A percentile compares a stretch with the other conserved stretches of the same genome.
Evolutionary conservation across 2,113 vertebrate species (phyloP).

Genomic region (Larimichthys crocea): DNA sequence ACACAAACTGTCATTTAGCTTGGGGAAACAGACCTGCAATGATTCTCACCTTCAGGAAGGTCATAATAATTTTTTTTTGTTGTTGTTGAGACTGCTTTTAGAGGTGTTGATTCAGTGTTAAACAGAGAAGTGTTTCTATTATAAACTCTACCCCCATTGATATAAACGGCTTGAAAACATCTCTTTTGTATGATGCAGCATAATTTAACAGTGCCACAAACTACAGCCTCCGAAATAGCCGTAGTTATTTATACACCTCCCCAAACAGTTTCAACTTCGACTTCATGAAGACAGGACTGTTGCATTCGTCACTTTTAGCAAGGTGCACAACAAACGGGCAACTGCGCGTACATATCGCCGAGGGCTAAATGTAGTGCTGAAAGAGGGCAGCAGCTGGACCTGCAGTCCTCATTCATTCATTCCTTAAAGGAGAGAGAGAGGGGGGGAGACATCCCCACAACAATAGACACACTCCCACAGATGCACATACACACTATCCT

Average conservation of each 20-base stretch:
- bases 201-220: background rate
- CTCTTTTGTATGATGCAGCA: background rate
- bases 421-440: conserved; percentile 20
- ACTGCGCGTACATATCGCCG: background rate
- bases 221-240: background rate
- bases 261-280: background rate
- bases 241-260: background rate
- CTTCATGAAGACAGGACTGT: background rate
- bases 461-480: conserved; percentile 77
- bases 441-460: conserved; percentile 32
- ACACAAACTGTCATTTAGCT: conserved; percentile 15
- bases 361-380: conserved; percentile 30
- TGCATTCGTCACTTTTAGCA: too few species aligned
- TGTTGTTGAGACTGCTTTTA: background rate
- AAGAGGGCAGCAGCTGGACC: conserved; percentile 59
- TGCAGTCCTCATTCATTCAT: conserved; percentile 63
- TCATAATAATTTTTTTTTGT: background rate
- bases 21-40: background rate
- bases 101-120: background rate
- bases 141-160: background rate
- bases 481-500: conserved; percentile 56
- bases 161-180: background rate
- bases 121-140: background rate
- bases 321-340: background rate
- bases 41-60: background rate